Base-by-base conservation (phyloP, 2,888 invertebrate genomes). In the Eristalis tenax region DNA sequence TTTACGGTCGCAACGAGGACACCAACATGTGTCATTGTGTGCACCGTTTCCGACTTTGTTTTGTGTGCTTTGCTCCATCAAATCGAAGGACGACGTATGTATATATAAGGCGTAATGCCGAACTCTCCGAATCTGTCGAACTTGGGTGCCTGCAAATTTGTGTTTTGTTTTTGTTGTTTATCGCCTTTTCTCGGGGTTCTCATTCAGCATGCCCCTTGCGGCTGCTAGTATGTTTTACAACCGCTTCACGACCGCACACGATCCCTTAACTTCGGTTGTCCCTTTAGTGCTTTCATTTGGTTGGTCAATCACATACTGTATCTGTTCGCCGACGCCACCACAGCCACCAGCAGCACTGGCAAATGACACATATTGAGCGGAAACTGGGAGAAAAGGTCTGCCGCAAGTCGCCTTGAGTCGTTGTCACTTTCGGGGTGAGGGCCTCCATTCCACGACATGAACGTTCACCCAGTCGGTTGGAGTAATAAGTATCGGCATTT, bases 1-100 rank as follows among this genome's bases (percentile, higher is more conserved):
- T 50, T 68, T 59, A 56, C 69, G 40, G 43, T 23, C 83, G 23
- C 79, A 79, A 79, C 79, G 50, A 83, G 74, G 69, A 70, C 74
- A 65, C 59, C 79, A 83, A 79, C 79, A 79, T 74, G 79, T 79
- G 83, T 79, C 83, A 79, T 70, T 79, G 75, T 79, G 74, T 22
- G 74, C 57, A 79, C 38, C 68, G 56, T 77, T 77, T 66, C 63
- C 59, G 50, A 74, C 78, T 86, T 81, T 69, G 69, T 65, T 81
- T 69, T 82, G 57, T 38, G 13, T 68, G 66, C 28, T 63, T 61
- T 15, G 22, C 56, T 23, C 5, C 8, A 71, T 43, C 38, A 77
- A 71, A 43, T 65, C 65, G 69, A 79, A 70, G 68, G 57, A 64
- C n/a, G 26, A 26, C 8, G 23, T n/a, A n/a, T n/a, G n/a, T 3